Base-by-base conservation (phyloP, 1,140 invertebrate genomes). In the Drosophila athabasca region DNA sequence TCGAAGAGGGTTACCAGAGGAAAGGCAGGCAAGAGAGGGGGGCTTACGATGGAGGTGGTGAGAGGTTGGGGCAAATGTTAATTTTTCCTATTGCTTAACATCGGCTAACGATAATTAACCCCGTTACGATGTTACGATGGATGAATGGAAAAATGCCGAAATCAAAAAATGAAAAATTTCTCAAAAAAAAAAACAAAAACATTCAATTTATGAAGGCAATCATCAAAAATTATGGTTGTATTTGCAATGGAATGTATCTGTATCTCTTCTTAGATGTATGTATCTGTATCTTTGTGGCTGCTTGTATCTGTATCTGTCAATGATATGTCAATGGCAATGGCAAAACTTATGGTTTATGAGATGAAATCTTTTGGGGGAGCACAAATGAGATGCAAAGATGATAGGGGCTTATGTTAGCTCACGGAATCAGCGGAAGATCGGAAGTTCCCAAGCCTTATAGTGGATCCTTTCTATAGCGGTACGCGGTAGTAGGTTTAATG, bases 71-170 rank as follows among this genome's bases (percentile, higher is more conserved):
- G 66, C 65, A 84, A 88, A 88, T 87, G 83, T 82, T 79, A 88
- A 88, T 88, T 88, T 87, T 76, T 79, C 69, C 68, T 55, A 82
- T 88, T 88, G 84, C 54, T 72, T 79, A 88, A 88, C 76, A 65
- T 59, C 67, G 58, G 35, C 11, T 39, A 13, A 39, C 68, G 83
- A 88, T 88, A 77, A 88, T 88, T 88, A 88, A 88, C 83, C 83
- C 83, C 76, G 76, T 79, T 87, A 39, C 35, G 4, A 39, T 39
- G 76, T 79, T 87, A 39, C 35, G 4, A 39, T 39, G 53, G 51
- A 29, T 74, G 48, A 72, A 79, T 76, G 73, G 35, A 61, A 79
- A 87, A 87, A 79, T 76, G 61, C 75, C 60, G 85, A 79, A 62
- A 66, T 59, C 67, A 62, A 53, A 60, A 87, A 76, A 73, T 88